These are phyloP conservation scores for Drosophila flavopinicola DNA, from an alignment of 2,888 invertebrate genomes.

Conservation along the genomic window DNA sequence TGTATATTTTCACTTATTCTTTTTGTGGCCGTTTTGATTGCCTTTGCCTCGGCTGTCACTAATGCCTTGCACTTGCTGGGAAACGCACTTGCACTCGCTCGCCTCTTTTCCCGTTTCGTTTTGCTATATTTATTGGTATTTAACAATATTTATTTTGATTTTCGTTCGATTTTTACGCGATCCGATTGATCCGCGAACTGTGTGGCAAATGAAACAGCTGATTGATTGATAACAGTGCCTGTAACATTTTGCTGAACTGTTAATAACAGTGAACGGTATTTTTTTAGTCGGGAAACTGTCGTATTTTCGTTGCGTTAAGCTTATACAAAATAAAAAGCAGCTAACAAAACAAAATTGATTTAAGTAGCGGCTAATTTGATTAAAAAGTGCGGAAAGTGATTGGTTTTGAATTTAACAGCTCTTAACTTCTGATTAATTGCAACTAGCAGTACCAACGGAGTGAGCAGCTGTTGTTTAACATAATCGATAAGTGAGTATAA, in stretches of 20 bases:
- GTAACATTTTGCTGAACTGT: slow-evolving; percentile 28
- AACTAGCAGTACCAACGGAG: not conserved
- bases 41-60: slow-evolving; percentile 45
- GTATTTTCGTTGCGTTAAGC: too few species aligned
- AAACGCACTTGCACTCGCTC: slow-evolving; percentile 42
- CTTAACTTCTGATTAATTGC: not conserved
- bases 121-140: slow-evolving; percentile 23
- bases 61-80: slow-evolving; percentile 26
- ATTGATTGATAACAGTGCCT: slow-evolving; percentile 39
- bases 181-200: slow-evolving; percentile 56
- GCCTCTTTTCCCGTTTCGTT: slow-evolving; percentile 8
- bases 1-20: slow-evolving; percentile 38
- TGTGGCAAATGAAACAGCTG: slow-evolving; percentile 58
- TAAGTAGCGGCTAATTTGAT: not conserved
- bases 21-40: slow-evolving; percentile 28
- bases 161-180: slow-evolving; percentile 56
- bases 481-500: slow-evolving; percentile 8
- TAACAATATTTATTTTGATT: slow-evolving; percentile 37
- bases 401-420: not conserved
- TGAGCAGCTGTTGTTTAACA: not conserved
- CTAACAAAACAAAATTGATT: not conserved
- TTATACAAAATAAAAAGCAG: not conserved
- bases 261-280: slow-evolving; percentile 28
- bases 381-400: too few species aligned
- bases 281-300: not conserved